phyloP scores from a whole-genome alignment of 2,888 invertebrate genomes.

The Ophioninae sp. region DNA sequence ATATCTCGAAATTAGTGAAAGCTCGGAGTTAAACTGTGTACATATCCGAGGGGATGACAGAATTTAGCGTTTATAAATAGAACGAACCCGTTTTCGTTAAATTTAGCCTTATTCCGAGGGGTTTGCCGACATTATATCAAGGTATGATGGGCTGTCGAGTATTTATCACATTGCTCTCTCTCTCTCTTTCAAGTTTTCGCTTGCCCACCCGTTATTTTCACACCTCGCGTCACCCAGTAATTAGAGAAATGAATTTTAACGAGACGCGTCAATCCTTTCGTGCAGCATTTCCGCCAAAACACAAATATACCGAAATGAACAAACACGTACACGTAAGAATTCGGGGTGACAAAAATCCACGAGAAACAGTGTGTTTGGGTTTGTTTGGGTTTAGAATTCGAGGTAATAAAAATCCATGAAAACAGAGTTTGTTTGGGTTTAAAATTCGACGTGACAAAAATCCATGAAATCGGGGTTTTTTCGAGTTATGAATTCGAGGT shows the following conservation, averaged over 20 bases:
- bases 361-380: too few relatives aligned
- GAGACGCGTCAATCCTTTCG: slow-evolving; percentile 27
- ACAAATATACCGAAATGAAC: background rate
- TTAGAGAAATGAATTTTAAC: slow-evolving; percentile 57
- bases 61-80: slow-evolving; percentile 45
- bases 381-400: too few relatives aligned
- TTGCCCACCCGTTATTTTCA: slow-evolving; percentile 4
- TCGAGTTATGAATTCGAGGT: too few relatives aligned
- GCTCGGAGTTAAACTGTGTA: slow-evolving; percentile 1
- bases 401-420: too few relatives aligned
- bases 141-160: slow-evolving; percentile 40
- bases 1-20: background rate
- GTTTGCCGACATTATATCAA: slow-evolving; percentile 38
- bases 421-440: too few relatives aligned
- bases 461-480: too few relatives aligned
- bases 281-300: background rate
- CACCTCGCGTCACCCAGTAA: slow-evolving; percentile 37
- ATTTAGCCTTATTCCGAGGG: slow-evolving; percentile 41
- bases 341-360: background rate
- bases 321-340: background rate
- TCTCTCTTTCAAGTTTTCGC: slow-evolving; percentile 7
- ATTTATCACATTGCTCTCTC: slow-evolving; percentile 38
- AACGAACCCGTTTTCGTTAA: slow-evolving; percentile 17
- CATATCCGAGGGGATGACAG: background rate
- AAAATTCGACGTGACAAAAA: too few relatives aligned